A percentile compares a stretch with the other conserved stretches of the same genome.
phyloP scores from a whole-genome alignment of 2,888 invertebrate species.

The Heliconius ethilla region DNA sequence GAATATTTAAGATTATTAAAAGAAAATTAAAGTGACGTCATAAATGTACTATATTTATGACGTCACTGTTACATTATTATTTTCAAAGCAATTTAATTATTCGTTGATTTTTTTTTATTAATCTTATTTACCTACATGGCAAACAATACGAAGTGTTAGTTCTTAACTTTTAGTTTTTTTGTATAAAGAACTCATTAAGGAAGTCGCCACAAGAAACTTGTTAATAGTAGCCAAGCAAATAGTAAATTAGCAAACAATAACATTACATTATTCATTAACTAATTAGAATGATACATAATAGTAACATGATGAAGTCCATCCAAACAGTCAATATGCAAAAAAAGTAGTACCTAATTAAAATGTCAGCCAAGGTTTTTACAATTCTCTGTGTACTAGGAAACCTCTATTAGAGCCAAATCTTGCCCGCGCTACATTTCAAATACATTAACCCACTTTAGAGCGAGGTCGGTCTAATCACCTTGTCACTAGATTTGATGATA shows the following conservation, averaged over 20 bases:
- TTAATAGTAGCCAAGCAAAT: neutral
- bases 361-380: slow-evolving; percentile 63
- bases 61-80: neutral
- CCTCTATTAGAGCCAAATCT: slow-evolving; percentile 55
- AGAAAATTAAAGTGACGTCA: neutral
- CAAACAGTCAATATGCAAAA: slow-evolving; percentile 1
- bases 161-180: neutral
- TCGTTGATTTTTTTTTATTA: neutral
- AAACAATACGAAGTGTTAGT: neutral
- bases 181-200: neutral
- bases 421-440: slow-evolving; percentile 66
- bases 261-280: neutral
- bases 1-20: neutral
- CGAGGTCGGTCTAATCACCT: slow-evolving; percentile 63
- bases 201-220: neutral
- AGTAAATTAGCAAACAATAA: slow-evolving; percentile 3
- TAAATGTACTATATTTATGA: neutral
- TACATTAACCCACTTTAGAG: slow-evolving; percentile 74
- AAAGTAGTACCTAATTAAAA: slow-evolving; percentile 49
- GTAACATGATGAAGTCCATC: slow-evolving; percentile 2
- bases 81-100: neutral
- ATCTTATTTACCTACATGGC: neutral
- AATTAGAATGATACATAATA: neutral
- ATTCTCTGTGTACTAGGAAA: slow-evolving; percentile 53
- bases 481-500: slow-evolving; percentile 57